phyloP scores from a whole-genome alignment of 1,140 invertebrate species.

The Triops longicaudatus region DNA sequence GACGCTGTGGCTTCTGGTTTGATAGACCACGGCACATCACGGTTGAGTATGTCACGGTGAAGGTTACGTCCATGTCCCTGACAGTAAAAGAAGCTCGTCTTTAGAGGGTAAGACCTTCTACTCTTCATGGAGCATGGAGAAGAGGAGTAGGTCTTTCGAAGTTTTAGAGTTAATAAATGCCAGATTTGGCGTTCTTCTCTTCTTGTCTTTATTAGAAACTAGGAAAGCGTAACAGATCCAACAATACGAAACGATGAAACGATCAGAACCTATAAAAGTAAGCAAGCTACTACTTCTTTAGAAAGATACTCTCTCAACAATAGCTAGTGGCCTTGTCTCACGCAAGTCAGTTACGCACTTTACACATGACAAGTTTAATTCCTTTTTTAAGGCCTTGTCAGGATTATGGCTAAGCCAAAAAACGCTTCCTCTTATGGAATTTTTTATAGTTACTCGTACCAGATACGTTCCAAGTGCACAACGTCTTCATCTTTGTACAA shows the following conservation, averaged over 20 bases:
- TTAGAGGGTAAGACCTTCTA: neutral
- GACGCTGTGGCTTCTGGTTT: neutral
- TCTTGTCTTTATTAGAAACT: neutral
- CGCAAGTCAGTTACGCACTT: conserved; percentile 4
- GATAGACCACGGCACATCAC: neutral
- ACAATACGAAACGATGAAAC: neutral
- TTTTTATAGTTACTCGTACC: neutral
- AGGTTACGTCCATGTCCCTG: too few species aligned
- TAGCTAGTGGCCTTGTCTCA: conserved; percentile 11
- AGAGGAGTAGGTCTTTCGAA: neutral
- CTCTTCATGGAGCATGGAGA: neutral
- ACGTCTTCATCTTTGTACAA: neutral
- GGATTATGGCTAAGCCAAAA: neutral
- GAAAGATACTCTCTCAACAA: neutral
- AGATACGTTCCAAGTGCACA: neutral
- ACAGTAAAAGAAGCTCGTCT: neutral
- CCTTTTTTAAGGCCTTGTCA: neutral
- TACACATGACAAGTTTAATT: neutral
- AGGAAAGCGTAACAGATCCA: neutral
- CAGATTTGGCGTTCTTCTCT: neutral
- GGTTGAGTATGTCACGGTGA: too few species aligned
- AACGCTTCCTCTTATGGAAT: neutral
- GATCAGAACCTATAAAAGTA: neutral
- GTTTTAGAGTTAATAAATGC: conserved; percentile 6
- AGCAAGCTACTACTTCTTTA: neutral